A percentile compares a stretch with the other conserved stretches of the same genome.
Evolutionary conservation across 30 jellyfish, hydroid and myxozoan species (phyloP).

Genomic region (Sanderia malayensis): DNA sequence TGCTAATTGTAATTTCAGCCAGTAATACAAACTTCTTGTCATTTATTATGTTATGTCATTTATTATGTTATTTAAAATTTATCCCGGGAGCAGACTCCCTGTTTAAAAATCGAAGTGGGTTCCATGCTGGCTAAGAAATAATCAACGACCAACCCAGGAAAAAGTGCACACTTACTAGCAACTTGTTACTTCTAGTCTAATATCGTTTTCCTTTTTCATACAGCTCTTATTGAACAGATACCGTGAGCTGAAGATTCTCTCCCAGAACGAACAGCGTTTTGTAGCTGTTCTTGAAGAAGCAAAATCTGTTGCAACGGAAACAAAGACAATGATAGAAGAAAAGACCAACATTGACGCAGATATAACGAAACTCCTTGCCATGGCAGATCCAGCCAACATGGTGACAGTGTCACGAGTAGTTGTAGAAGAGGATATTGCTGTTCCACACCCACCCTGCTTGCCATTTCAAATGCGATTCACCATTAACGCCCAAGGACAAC

Average conservation of each 20-base stretch:
- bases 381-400: slow-evolving; percentile 9
- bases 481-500: background rate
- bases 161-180: too few relatives aligned
- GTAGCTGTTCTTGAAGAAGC: slow-evolving; percentile 13
- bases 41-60: too few relatives aligned
- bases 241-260: slow-evolving; percentile 10
- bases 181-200: too few relatives aligned
- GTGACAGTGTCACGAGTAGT: background rate
- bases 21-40: too few relatives aligned
- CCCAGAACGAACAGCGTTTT: slow-evolving; percentile 1
- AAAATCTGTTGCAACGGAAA: slow-evolving; percentile 3
- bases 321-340: slow-evolving; percentile 8
- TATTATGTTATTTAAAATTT: too few relatives aligned
- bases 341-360: slow-evolving; percentile 12
- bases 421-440: background rate
- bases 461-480: slow-evolving; percentile 19
- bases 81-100: too few relatives aligned
- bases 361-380: slow-evolving; percentile 5
- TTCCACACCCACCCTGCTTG: slow-evolving; percentile 26
- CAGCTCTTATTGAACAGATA: slow-evolving; percentile 35
- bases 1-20: too few relatives aligned
- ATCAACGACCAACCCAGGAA: too few relatives aligned
- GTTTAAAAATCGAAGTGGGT: too few relatives aligned
- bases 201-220: too few relatives aligned
- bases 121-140: too few relatives aligned